phyloP scores from a whole-genome alignment of 2,113 vertebrate species.

The Barbus barbus region DNA sequence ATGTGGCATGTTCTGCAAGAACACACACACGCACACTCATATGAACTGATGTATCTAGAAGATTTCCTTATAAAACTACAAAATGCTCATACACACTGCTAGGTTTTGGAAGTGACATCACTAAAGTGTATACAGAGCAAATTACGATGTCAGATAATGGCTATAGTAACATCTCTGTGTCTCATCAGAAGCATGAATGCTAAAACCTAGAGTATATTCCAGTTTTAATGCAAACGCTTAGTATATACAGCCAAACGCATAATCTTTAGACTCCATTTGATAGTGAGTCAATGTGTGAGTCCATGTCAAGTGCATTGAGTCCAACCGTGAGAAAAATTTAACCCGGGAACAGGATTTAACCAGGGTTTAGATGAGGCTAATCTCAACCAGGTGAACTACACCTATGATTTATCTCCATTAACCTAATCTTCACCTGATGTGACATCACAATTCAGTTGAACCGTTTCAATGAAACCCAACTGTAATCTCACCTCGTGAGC shows the following conservation, averaged over 20 bases:
- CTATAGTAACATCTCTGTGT: background rate
- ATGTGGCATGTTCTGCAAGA: background rate
- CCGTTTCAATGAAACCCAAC: background rate
- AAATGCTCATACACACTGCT: background rate
- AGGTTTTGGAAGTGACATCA: too few species aligned
- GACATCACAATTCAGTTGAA: background rate
- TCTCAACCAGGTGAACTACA: conserved; percentile 37
- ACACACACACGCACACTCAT: background rate
- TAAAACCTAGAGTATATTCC: background rate
- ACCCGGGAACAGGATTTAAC: conserved; percentile 5
- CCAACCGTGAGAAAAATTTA: background rate
- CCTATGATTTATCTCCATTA: conserved; percentile 1
- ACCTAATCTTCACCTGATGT: background rate
- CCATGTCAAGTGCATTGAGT: background rate
- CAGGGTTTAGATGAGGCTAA: conserved; percentile 33
- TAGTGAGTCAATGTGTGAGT: background rate
- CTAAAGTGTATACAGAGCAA: background rate
- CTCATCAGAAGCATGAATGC: background rate
- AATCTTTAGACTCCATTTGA: background rate
- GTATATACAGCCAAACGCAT: background rate
- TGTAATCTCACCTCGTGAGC: background rate
- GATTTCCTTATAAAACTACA: background rate
- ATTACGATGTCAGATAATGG: background rate
- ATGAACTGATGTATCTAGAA: background rate
- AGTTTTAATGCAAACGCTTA: background rate